phyloP scores from a whole-genome alignment of 2,888 invertebrate genomes.

The Adineta ricciae region DNA sequence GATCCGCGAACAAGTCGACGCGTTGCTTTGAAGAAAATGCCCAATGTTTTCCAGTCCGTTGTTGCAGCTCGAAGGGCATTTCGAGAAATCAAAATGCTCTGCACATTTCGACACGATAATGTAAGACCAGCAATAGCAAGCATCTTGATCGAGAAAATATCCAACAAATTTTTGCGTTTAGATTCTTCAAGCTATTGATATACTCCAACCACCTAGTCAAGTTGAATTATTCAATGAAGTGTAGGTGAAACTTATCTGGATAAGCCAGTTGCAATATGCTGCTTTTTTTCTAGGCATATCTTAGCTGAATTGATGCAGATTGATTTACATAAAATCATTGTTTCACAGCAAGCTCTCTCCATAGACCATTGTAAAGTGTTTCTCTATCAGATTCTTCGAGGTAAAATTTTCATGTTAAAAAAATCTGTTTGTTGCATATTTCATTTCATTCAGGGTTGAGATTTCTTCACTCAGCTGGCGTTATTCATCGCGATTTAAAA shows the following conservation, averaged over 20 bases:
- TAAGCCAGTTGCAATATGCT: too few relatives aligned
- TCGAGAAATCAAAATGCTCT: conserved; percentile 95
- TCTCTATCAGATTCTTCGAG: conserved; percentile 97
- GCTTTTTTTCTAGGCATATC: conserved; percentile 60
- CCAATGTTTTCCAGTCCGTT: conserved; percentile 98
- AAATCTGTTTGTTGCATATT: too few relatives aligned
- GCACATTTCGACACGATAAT: conserved; percentile 99
- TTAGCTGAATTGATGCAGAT: conserved; percentile 98
- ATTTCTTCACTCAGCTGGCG: conserved; percentile 93
- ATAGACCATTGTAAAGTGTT: conserved; percentile 99
- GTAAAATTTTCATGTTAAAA: conserved; percentile 52
- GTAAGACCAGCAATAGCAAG: background rate
- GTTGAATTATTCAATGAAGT: conserved; percentile 57
- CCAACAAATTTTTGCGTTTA: background rate
- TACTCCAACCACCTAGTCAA: conserved; percentile 84
- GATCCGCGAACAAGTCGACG: conserved; percentile 94
- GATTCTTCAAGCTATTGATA: conserved; percentile 91
- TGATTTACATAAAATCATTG: conserved; percentile 99
- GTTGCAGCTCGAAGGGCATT: conserved; percentile 97
- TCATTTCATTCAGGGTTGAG: conserved; percentile 56
- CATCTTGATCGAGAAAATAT: background rate
- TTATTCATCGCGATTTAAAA: conserved; percentile 95
- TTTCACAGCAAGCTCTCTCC: conserved; percentile 94
- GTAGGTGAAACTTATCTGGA: background rate
- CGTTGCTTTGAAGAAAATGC: conserved; percentile 97